These are phyloP conservation scores for Anisognathus igniventris DNA, from an alignment of 2,797 vertebrate species.

Conservation along the genomic window DNA sequence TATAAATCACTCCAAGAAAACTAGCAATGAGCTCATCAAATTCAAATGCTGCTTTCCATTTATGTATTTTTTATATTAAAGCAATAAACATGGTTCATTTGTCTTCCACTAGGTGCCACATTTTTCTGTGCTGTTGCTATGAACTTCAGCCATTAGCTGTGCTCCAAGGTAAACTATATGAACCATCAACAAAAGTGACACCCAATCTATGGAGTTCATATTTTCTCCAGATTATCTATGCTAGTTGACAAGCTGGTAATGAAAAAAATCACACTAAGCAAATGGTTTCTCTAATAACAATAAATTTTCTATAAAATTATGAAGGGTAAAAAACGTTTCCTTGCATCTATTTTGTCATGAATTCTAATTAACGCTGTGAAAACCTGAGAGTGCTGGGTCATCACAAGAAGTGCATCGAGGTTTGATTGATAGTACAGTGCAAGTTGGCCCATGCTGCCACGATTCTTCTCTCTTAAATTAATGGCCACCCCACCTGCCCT, in stretches of 20 bases:
- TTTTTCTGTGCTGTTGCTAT: constrained; percentile 86
- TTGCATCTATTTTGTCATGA: constrained; percentile 99
- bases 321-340: constrained; percentile 95
- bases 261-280: constrained; percentile 99
- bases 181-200: constrained; percentile 98
- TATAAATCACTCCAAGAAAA: constrained; percentile 79
- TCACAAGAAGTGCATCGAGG: constrained; percentile 85
- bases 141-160: constrained; percentile 91
- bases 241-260: constrained; percentile 97
- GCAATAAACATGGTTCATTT: constrained; percentile 82
- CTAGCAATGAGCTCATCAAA: constrained; percentile 79
- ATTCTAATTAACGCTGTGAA: constrained; percentile 94
- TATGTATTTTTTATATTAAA: constrained; percentile 86
- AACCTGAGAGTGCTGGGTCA: constrained; percentile 96
- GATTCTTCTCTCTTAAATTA: constrained; percentile 84
- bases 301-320: constrained; percentile 99
- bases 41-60: constrained; percentile 80
- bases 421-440: constrained; percentile 90
- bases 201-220: constrained; percentile 93
- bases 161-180: constrained; percentile 98
- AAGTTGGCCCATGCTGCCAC: constrained; percentile 83
- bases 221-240: constrained; percentile 92
- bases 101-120: constrained; percentile 76
- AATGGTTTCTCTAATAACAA: constrained; percentile 99
- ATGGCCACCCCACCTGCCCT: constrained; percentile 91